These are phyloP conservation scores for Trinectes maculatus DNA, from an alignment of 2,113 vertebrate species.

Conservation along the genomic window DNA sequence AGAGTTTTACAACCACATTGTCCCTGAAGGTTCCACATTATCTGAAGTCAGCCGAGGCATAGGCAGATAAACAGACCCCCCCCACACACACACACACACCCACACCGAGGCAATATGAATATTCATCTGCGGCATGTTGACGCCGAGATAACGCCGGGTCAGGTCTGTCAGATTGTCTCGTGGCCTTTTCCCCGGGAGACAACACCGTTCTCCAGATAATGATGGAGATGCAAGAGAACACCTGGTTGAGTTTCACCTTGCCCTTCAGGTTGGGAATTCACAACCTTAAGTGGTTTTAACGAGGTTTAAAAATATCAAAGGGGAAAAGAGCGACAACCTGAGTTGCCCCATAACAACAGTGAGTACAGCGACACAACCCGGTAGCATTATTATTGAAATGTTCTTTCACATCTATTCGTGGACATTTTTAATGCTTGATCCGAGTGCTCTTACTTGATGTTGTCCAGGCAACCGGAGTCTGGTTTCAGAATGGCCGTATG, in stretches of 20 bases:
- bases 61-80: slow-evolving; percentile 22
- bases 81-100: slow-evolving; percentile 4
- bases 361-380: slow-evolving; percentile 24
- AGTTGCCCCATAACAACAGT: slow-evolving; percentile 3
- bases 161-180: slow-evolving; percentile 62
- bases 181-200: slow-evolving; percentile 52
- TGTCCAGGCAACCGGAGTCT: slow-evolving; percentile 98
- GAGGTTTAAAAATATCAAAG: slow-evolving; percentile 59
- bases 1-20: slow-evolving; percentile 19
- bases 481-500: slow-evolving; percentile 98
- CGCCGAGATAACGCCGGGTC: slow-evolving; percentile 60
- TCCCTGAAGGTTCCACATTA: slow-evolving; percentile 33
- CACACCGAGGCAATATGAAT: slow-evolving; percentile 54
- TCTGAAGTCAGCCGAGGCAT: slow-evolving; percentile 42
- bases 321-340: slow-evolving; percentile 4
- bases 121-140: slow-evolving; percentile 68
- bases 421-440: slow-evolving; percentile 48
- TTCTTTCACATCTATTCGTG: slow-evolving; percentile 52
- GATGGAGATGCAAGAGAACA: slow-evolving; percentile 36
- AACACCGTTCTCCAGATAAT: slow-evolving; percentile 46
- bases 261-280: slow-evolving; percentile 19
- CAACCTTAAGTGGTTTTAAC: slow-evolving; percentile 60
- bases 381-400: slow-evolving; percentile 5
- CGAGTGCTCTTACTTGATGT: slow-evolving; percentile 94
- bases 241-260: slow-evolving; percentile 62